Percentiles rank a stretch among this genome's conserved stretches.
These are phyloP conservation scores for Drosophila ironensis DNA, from an alignment of 1,140 invertebrate species.

Conservation along the genomic window DNA sequence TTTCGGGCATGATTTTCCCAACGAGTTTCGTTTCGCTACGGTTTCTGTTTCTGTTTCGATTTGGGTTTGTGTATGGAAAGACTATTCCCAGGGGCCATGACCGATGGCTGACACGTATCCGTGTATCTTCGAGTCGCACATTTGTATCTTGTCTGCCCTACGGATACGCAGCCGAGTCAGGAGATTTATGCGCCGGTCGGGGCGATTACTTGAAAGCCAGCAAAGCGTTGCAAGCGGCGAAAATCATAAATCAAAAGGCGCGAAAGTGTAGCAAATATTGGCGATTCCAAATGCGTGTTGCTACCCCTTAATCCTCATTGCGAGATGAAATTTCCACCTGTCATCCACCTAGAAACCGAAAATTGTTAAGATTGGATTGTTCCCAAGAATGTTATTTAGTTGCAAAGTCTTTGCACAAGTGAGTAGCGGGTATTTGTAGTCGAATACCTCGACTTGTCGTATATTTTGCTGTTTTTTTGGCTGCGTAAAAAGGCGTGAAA, in stretches of 20 bases:
- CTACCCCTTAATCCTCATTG: too few relatives aligned
- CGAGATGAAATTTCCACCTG: too few relatives aligned
- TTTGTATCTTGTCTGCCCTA: constrained; percentile 26
- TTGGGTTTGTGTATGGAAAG: background rate
- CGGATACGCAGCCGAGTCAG: background rate
- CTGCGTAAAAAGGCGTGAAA: background rate
- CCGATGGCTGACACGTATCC: constrained; percentile 4
- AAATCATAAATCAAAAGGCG: background rate
- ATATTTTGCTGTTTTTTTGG: background rate
- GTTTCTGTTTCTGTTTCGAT: too few relatives aligned
- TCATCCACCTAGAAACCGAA: too few relatives aligned
- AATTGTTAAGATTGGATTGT: too few relatives aligned
- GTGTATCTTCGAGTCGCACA: background rate
- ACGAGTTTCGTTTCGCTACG: constrained; percentile 10
- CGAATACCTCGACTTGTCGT: background rate
- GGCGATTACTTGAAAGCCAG: background rate
- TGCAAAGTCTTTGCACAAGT: too few relatives aligned
- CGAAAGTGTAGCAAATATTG: too few relatives aligned
- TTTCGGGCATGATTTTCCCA: background rate
- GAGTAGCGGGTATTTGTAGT: too few relatives aligned
- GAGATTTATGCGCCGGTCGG: constrained; percentile 1
- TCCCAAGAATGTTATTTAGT: too few relatives aligned
- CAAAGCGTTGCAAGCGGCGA: background rate
- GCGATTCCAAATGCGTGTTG: too few relatives aligned
- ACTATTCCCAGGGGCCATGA: background rate